Base-by-base conservation (phyloP, 2,797 vertebrate species). In the Esox lucius region DNA sequence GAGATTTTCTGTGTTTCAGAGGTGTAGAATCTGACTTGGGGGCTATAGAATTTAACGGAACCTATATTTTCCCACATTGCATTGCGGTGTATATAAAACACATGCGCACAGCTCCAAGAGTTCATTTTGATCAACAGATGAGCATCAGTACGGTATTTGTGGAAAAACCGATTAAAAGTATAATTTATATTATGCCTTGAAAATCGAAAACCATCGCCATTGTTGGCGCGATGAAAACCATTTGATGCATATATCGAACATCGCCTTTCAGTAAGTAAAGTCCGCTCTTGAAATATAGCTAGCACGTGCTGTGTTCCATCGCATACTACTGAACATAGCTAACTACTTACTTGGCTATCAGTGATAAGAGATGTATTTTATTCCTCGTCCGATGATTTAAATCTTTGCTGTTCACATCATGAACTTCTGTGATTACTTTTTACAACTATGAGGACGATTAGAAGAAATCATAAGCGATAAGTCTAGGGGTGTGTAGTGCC, bases 341-440 rank as follows among this genome's bases (percentile, higher is more conserved):
- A 1, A 31, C 28, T 42, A 42, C 9, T 8, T n/a, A 56, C 17
- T n/a, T 56, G 17, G 51, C 16, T 19, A 19, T 56, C 8, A 11
- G 3, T 22, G n/a, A 31, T 56, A 22, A 61, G 5, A 51, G 16
- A 59, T 61, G 42, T 24, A 2, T 61, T 22, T 24, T 24, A 61
- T 24, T 0, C 56, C 22, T 26, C 87, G 91, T 90, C 93, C 91
- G 0, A 64, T 94, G 91, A 94, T 93, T 88, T 87, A 88, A 82
- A 31, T 31, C 31, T 83, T 79, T 94, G 93, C 91, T 93, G 92
- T 94, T 94, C 92, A 93, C 91, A 92, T 94, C 87, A 88, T 93
- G 92, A 94, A 80, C 53, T 4, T 24, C 68, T 67, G 71, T 80
- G 78, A 80, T 80, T 80, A 79, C 35, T 33, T 17, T 65, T 65